Evolutionary conservation across 2,113 vertebrate species (phyloP), one percentile per base, ranked within the genome.

Genomic region (Gymnogyps californianus): DNA sequence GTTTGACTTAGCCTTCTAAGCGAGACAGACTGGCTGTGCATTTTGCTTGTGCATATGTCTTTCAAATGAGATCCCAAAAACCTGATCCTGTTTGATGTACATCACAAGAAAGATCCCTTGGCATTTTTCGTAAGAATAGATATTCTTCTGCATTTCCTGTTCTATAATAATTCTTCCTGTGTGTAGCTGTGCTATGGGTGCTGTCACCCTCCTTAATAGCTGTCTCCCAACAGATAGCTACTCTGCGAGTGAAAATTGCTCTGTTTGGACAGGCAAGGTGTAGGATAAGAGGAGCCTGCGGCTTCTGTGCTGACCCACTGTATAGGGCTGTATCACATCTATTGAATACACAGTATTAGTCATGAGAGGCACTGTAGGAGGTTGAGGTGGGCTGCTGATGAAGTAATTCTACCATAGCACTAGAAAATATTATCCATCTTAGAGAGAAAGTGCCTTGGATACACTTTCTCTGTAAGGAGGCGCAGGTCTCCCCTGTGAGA

Each of bases 11-110:
- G 21, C 46, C 51, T 75, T 80, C 32, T 26, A 26, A 36, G 10
- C 0, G 1, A 40, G 74, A 11, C 10, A 7, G 47, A 6, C 13
- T 20, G n/a, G 28, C n/a, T 40, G 10, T 59, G 51, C 7, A 1
- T 58, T 94, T 79, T 93, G 13, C 11, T 51, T 52, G 7, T 51
- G 49, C 36, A 5, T 16, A 5, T 7, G 7, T 58, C 64, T 61
- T 65, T 74, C 67, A 66, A 32, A 58, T 38, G 66, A 76, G 54
- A 69, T 40, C 40, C 71, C 32, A 1, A 22, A 82, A n/a, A 34
- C 66, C 31, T 42, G 16, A 5, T 58, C 11, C 3, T 3, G 5
- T 54, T 62, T 26, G 3, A 25, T 28, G 31, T n/a, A 4, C 31
- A 8, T 61, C 34, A 16, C 16, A 15, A 32, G 66, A 25, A 81